Base-by-base conservation (phyloP, 2,113 vertebrate species). In the Numenius arquata region DNA sequence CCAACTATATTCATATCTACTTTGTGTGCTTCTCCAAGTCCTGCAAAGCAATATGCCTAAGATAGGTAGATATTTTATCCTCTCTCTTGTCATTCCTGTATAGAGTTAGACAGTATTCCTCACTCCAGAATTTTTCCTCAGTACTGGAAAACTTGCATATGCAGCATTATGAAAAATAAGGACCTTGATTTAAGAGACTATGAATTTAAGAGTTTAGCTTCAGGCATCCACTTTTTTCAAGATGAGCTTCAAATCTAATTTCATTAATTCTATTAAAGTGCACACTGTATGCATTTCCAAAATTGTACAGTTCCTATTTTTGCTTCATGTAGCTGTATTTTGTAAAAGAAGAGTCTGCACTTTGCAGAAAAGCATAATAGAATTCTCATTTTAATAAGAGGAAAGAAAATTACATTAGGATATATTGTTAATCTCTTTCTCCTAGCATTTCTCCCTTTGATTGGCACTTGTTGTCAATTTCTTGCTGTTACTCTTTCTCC, bases 311-410 rank as follows among this genome's bases (percentile, higher is more conserved):
- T 55, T 90, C 36, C n/a, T 30, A 40, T 73, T 94, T 96, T 94
- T 68, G 40, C 26, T 90, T 79, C n/a, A 34, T 40, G 12, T 65
- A 79, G 50, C 75, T 83, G 11, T 79, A 34, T 84, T 90, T 86
- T 50, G 1, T 72, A 79, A 56, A 61, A 79, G 41, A 41, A 67
- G 43, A 68, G 58, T 3, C 5, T 48, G 65, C 62, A 62, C 30
- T 77, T 83, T 30, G 50, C 20, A 12, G 70, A 89, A 77, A 59
- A 55, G 38, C 12, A 2, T 86, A 66, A 86, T 50, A 63, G 66
- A 94, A 96, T 83, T 73, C 75, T 92, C 9, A 83, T 95, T 95
- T 88, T 90, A 92, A 48, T 92, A 70, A 93, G 40, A 87, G 11
- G 26, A 96, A 90, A 50, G 71, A 80, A 93, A 94, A 91, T 83